Conservation (phyloP, 2,113 vertebrate species). For the Fregata magnificens region DNA sequence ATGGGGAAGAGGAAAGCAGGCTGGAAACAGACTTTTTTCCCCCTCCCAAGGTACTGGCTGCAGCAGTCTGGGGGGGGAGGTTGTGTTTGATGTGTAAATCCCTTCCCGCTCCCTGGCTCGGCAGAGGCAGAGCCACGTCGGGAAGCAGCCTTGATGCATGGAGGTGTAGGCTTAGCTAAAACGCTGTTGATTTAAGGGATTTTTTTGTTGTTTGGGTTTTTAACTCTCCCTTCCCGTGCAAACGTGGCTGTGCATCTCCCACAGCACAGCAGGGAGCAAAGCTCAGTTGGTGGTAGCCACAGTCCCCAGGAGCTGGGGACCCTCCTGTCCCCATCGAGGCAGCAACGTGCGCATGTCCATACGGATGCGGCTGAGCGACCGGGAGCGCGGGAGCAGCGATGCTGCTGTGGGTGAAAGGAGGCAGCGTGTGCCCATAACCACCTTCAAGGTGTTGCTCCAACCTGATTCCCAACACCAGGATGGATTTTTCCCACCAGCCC, state of each 20-base stretch:
- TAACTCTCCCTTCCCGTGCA: background rate
- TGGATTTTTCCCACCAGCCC: background rate
- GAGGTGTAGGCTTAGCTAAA: background rate
- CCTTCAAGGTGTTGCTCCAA: background rate
- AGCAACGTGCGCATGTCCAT: rapidly evolving
- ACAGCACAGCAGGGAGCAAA: background rate
- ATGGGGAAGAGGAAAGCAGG: background rate
- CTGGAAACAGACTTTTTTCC: background rate
- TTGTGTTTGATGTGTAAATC: background rate
- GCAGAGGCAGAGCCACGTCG: rapidly evolving
- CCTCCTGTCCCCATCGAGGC: background rate
- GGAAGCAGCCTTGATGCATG: background rate
- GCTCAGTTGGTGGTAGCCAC: rapidly evolving
- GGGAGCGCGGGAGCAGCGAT: background rate
- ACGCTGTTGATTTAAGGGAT: background rate
- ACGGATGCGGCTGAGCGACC: rapidly evolving
- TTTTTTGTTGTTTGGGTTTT: background rate
- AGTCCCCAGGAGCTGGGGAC: background rate
- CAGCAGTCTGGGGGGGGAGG: background rate
- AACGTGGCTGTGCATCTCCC: background rate
- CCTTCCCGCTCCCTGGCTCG: rapidly evolving
- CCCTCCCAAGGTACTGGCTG: background rate
- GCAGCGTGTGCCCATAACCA: background rate
- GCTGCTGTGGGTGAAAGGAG: background rate
- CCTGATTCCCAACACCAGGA: background rate